Percentiles rank a stretch among this genome's conserved stretches.
phyloP scores from a whole-genome alignment of 2,888 invertebrate genomes.

The Theretra japonica region DNA sequence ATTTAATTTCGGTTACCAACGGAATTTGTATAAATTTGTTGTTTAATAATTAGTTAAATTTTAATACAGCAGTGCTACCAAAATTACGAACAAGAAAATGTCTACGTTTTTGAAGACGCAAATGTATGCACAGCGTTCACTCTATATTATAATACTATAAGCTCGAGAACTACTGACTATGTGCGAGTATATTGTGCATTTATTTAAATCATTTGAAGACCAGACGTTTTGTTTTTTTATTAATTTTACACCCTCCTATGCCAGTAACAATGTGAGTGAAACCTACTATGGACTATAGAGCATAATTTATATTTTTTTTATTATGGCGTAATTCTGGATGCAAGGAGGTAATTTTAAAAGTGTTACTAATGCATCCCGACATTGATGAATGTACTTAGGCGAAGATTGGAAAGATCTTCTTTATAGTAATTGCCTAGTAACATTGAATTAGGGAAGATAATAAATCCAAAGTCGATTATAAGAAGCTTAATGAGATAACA shows the following conservation, averaged over 20 bases:
- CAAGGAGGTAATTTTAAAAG: constrained; percentile 1
- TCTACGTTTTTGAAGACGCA: too few species aligned
- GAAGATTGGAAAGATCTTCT: background rate
- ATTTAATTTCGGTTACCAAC: too few species aligned
- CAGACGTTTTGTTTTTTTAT: background rate
- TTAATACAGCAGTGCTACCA: too few species aligned
- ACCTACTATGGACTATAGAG: background rate
- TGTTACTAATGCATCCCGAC: background rate
- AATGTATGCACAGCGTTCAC: too few species aligned
- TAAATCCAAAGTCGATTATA: background rate
- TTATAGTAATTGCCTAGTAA: background rate
- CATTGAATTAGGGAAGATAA: background rate
- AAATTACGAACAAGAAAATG: too few species aligned
- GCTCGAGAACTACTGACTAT: background rate
- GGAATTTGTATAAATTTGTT: too few species aligned
- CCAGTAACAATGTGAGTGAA: constrained; percentile 1
- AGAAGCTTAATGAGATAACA: background rate
- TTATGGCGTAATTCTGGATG: background rate
- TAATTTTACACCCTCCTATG: background rate
- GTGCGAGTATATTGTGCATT: background rate
- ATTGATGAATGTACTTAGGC: background rate
- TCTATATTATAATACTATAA: too few species aligned
- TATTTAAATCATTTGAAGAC: background rate
- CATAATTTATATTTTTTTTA: background rate
- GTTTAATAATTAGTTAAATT: too few species aligned